These are phyloP conservation scores for Tachysurus fulvidraco DNA, from an alignment of 2,113 vertebrate genomes.

Conservation along the genomic window DNA sequence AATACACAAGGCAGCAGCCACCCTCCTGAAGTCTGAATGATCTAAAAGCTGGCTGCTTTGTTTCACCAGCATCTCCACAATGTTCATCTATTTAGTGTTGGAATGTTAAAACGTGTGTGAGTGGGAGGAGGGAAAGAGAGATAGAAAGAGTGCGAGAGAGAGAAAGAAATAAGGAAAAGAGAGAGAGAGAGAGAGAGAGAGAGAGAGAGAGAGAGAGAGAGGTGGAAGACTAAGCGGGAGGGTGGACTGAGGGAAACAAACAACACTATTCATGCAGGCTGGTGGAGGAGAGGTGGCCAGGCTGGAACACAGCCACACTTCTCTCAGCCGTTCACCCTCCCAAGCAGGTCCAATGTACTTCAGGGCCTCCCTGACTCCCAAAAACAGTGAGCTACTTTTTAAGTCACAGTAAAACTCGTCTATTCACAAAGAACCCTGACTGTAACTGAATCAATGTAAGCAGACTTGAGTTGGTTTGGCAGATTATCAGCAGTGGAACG, in stretches of 20 bases:
- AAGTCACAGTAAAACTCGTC: not conserved
- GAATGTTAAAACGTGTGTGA: not conserved
- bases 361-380: conserved; percentile 27
- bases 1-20: not conserved
- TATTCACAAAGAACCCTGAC: not conserved
- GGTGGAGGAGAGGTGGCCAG: conserved; percentile 25
- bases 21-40: not conserved
- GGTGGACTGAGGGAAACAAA: conserved; percentile 49
- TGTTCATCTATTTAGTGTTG: not conserved
- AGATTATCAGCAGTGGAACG: not conserved
- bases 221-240: not conserved
- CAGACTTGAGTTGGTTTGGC: too few relatives aligned
- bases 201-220: not conserved
- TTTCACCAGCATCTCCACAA: not conserved
- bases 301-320: conserved; percentile 36
- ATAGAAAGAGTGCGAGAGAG: not conserved
- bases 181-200: not conserved
- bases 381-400: conserved; percentile 37
- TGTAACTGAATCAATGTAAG: not conserved
- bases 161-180: not conserved
- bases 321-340: conserved; percentile 27
- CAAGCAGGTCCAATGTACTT: conserved; percentile 38
- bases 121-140: not conserved
- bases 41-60: not conserved
- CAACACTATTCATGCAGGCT: conserved; percentile 50